These are phyloP conservation scores for Anastrepha ludens DNA, from an alignment of 1,140 invertebrate genomes.

Conservation along the genomic window DNA sequence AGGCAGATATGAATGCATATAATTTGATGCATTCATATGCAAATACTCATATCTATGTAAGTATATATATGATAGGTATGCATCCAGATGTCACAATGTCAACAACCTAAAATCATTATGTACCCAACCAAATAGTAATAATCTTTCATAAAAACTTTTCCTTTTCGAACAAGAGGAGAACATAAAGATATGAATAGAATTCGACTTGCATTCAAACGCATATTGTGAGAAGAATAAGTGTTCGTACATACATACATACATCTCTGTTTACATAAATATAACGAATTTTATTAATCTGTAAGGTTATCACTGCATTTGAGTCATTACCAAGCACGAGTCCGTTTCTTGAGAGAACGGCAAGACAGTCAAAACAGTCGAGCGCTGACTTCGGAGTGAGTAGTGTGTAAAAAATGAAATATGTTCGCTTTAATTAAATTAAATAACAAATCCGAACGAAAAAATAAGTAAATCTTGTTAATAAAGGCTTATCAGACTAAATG, in stretches of 20 bases:
- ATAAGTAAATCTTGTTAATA: background rate
- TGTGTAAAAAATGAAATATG: background rate
- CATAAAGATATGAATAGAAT: background rate
- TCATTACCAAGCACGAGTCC: background rate
- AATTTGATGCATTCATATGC: too few relatives aligned
- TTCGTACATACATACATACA: background rate
- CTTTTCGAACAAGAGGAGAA: background rate
- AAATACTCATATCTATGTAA: too few relatives aligned
- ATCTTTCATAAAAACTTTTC: background rate
- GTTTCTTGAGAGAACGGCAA: background rate
- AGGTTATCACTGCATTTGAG: slow-evolving; percentile 41
- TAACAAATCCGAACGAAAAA: background rate
- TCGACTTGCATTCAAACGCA: background rate
- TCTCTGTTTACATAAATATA: background rate
- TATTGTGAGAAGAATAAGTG: background rate
- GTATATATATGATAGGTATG: too few relatives aligned
- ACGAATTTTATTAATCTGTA: slow-evolving; percentile 40
- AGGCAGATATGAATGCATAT: too few relatives aligned
- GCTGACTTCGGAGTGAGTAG: background rate
- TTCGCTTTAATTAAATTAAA: background rate
- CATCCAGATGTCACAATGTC: too few relatives aligned
- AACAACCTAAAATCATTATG: too few relatives aligned
- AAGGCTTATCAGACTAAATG: background rate
- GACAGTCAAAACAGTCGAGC: background rate
- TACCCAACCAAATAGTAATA: too few relatives aligned